These are phyloP conservation scores for Tipula vernalis DNA, from an alignment of 2,888 invertebrate genomes.

Conservation along the genomic window DNA sequence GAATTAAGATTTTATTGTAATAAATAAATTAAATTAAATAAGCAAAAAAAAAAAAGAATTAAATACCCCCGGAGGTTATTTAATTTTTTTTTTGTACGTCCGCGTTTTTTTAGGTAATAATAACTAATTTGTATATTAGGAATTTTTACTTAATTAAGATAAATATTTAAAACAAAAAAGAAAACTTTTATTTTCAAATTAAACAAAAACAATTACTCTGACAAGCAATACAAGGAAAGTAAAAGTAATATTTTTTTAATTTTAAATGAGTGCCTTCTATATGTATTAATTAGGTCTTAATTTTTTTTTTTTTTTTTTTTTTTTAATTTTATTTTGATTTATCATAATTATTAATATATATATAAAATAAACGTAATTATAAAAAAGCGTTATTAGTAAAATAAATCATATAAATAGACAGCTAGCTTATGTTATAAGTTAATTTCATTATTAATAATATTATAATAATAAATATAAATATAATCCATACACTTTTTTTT, in stretches of 20 bases:
- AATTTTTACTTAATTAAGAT: neutral
- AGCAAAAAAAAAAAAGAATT: neutral
- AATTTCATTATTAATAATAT: neutral
- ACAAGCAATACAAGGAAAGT: neutral
- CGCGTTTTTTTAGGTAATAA: neutral
- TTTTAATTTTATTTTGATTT: neutral
- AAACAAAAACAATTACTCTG: neutral
- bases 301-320: neutral
- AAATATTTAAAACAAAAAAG: neutral
- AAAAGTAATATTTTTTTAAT: neutral
- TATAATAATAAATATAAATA: neutral
- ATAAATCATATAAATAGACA: neutral
- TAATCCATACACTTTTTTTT: neutral
- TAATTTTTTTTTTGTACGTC: neutral
- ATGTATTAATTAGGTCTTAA: neutral
- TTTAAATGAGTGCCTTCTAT: neutral
- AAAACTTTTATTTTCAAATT: neutral
- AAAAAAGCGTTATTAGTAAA: neutral
- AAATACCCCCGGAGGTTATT: neutral
- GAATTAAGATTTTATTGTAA: neutral
- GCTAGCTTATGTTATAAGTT: neutral
- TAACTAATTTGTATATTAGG: neutral
- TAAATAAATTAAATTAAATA: neutral
- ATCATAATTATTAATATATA: neutral
- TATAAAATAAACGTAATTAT: neutral